Conservation (phyloP, 2,113 vertebrate species). For the Rhinoptilus africanus region DNA sequence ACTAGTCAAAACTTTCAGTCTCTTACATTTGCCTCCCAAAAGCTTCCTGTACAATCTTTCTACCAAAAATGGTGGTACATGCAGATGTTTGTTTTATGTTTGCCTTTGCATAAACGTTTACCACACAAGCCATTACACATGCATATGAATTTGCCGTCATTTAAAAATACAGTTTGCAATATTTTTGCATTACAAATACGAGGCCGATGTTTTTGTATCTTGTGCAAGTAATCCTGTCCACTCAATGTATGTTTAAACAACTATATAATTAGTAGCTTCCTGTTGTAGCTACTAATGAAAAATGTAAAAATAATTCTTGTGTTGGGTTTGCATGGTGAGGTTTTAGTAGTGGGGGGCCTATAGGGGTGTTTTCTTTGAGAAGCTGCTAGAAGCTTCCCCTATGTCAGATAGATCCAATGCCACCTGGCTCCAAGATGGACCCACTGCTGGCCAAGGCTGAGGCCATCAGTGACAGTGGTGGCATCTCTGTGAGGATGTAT, state of each 20-base stretch:
- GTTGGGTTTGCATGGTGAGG: neutral
- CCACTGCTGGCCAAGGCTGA: neutral
- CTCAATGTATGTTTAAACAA: neutral
- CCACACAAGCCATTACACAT: neutral
- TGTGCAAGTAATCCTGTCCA: neutral
- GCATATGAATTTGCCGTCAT: neutral
- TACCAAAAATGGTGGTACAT: neutral
- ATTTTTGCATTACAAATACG: neutral
- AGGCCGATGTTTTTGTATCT: neutral
- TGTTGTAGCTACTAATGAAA: neutral
- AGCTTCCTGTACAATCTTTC: neutral
- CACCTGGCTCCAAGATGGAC: neutral
- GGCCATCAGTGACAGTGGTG: neutral
- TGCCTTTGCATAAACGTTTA: neutral
- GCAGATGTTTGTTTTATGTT: neutral
- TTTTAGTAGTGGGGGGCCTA: neutral
- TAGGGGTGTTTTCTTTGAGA: neutral
- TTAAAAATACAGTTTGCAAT: neutral
- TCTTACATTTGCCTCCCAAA: neutral
- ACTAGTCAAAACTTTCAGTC: conserved; percentile 24
- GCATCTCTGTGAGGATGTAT: no score
- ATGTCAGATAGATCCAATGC: neutral
- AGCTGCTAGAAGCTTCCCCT: neutral
- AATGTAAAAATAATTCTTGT: neutral
- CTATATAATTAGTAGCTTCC: neutral